A percentile compares a stretch with the other conserved stretches of the same genome.
These are phyloP conservation scores for Tachysurus fulvidraco DNA, from an alignment of 2,113 vertebrate species.

Conservation along the genomic window DNA sequence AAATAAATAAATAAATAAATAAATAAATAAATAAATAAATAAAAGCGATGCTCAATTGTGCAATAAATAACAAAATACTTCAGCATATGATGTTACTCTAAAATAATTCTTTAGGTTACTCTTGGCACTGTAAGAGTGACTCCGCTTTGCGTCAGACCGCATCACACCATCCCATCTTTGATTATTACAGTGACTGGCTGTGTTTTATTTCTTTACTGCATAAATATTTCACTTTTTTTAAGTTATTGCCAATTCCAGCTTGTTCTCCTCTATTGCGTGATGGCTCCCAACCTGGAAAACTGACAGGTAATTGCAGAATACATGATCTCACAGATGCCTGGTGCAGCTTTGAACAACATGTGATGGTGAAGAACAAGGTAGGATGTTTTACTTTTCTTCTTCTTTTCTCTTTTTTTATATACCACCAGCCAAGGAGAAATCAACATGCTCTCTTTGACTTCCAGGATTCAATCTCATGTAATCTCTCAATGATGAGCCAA, in stretches of 20 bases:
- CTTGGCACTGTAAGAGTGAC: background rate
- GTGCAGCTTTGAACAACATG: background rate
- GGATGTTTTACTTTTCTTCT: background rate
- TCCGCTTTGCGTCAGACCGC: background rate
- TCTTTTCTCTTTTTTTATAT: background rate
- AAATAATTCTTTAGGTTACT: too few species aligned
- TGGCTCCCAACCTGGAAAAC: background rate
- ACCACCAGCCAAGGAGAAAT: background rate
- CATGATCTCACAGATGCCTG: background rate
- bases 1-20: background rate
- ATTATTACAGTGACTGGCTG: background rate
- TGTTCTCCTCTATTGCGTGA: background rate
- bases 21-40: too few species aligned
- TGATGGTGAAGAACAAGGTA: background rate
- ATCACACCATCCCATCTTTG: background rate
- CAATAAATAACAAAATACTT: too few species aligned
- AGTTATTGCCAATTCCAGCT: background rate
- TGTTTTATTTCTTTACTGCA: background rate
- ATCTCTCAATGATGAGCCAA: background rate
- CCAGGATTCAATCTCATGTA: background rate
- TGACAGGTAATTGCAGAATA: background rate
- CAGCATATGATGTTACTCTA: too few species aligned
- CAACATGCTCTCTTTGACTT: background rate
- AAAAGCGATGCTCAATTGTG: too few species aligned
- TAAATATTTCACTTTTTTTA: background rate